Conservation (phyloP, 1,140 invertebrate species). For the silkworm (Bombyx mori) region DNA sequence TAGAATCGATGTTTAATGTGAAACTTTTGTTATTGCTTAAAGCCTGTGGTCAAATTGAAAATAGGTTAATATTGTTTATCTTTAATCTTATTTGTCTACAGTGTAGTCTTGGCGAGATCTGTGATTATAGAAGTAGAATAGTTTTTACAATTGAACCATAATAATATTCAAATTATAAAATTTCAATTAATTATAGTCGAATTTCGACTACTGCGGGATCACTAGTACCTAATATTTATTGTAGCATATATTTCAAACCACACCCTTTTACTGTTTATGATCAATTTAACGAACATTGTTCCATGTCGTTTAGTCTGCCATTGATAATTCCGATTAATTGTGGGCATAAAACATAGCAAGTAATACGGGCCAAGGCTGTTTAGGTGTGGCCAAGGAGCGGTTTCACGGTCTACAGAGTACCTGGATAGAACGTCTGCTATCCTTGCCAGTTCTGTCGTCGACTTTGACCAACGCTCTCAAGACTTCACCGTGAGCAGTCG, state of each 20-base stretch:
- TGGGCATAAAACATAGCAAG: constrained; percentile 13
- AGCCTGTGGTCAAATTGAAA: too few relatives aligned
- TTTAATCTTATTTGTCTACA: too few relatives aligned
- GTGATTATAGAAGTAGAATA: too few relatives aligned
- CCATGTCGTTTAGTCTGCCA: constrained; percentile 10
- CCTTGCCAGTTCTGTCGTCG: constrained; percentile 37
- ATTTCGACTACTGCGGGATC: too few relatives aligned
- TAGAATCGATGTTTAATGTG: too few relatives aligned
- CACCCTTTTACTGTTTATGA: constrained; percentile 4
- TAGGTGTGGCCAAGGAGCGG: constrained; percentile 44
- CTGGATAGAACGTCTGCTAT: constrained; percentile 20
- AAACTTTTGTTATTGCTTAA: too few relatives aligned
- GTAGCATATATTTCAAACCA: background rate
- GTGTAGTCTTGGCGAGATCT: too few relatives aligned
- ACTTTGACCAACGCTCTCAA: constrained; percentile 34
- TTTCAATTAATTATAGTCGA: too few relatives aligned
- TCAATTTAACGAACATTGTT: constrained; percentile 10
- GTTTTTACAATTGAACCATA: too few relatives aligned
- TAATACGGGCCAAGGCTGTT: constrained; percentile 46
- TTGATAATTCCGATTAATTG: constrained; percentile 18
- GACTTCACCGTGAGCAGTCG: constrained; percentile 30
- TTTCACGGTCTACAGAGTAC: constrained; percentile 34
- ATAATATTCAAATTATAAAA: too few relatives aligned
- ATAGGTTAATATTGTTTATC: too few relatives aligned
- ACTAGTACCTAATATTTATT: too few relatives aligned